Base-by-base conservation (phyloP, 2,888 invertebrate species). In the Baronia brevicornis region DNA sequence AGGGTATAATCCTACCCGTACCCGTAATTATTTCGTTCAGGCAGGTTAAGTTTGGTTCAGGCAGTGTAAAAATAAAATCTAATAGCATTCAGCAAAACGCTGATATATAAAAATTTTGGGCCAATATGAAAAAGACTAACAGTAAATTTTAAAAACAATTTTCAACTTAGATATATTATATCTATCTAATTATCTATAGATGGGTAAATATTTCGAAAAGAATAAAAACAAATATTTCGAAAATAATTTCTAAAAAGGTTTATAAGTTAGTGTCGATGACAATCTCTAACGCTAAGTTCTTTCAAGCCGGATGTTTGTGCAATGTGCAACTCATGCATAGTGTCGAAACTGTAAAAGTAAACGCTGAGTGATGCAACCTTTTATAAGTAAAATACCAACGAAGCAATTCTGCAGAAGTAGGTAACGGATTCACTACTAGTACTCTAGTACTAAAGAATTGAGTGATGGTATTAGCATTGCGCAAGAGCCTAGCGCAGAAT, bases 301-400 rank as follows among this genome's bases (percentile, higher is more conserved):
- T 17, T 66, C 45, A 43, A 62, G 58, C 58, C 77, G 79, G 74
- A 78, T 78, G 71, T 77, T 75, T 74, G 61, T 75, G 73, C 66
- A 77, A 74, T 62, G 42, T 71, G 69, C 73, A 75, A 69, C 61
- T 66, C 60, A 64, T 70, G 67, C 64, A 70, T 63, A 61, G 66
- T 79, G 72, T 71, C 72, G 69, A 70, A 70, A 78, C 58, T 64
- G 54, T 61, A 73, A 75, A 78, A 79, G 78, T 75, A 75, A 79
- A 70, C 59, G 77, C 67, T 51, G 50, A 40, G 43, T 79, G 71
- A 79, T 54, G 79, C 58, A 79, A 79, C 56, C 56, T 63, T 70
- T 71, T 69, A 75, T 68, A 66, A 64, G 60, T 61, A 54, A 64
- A 56, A 60, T 63, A 67, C 52, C 51, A 57, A 51, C 59, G 55